Evolutionary conservation across 2,113 vertebrate species (phyloP), one percentile per base, ranked within the genome.

Genomic region (Saiga tatarica): DNA sequence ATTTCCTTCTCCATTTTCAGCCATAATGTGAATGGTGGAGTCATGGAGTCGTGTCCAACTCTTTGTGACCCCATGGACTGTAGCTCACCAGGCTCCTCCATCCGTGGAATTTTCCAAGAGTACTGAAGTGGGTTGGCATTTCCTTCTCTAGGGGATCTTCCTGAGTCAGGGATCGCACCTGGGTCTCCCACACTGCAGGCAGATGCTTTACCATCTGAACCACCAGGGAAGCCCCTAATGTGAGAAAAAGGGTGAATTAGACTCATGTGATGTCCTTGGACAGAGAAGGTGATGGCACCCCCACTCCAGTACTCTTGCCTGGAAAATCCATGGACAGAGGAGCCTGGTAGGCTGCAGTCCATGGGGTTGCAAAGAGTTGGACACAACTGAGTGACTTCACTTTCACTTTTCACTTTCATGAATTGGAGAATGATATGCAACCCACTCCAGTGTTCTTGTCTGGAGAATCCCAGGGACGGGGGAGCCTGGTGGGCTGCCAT

Each of bases 41-140:
- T 62, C 28, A 62, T 0, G 14, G 6, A 71, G 64, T 71, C 0
- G 0, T 71, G n/a, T 71, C 17, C 2, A 21, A 71, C 64, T 71
- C 64, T 71, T 36, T 71, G n/a, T 23, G 64, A 71, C n/a, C n/a
- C n/a, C n/a, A 71, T 71, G n/a, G 17, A 71, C 64, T 23, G 19
- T 71, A 23, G 19, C n/a, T 17, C 64, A 71, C 19, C 0, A 0
- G n/a, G n/a, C n/a, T 71, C 1, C n/a, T 36, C 64, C 19, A 36
- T 71, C n/a, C 17, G 23, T 23, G n/a, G 64, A 11, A 71, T 71
- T 71, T 36, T 36, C n/a, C 19, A 36, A 71, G 19, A 36, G 4
- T 71, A 71, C n/a, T 36, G 64, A 19, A 71, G 19, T 71, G 64
- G 64, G 64, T 21, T 71, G n/a, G 17, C 64, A 71, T 36, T 71